Evolutionary conservation across 2,888 invertebrate species (phyloP).

Genomic region (Amphipyra berbera): DNA sequence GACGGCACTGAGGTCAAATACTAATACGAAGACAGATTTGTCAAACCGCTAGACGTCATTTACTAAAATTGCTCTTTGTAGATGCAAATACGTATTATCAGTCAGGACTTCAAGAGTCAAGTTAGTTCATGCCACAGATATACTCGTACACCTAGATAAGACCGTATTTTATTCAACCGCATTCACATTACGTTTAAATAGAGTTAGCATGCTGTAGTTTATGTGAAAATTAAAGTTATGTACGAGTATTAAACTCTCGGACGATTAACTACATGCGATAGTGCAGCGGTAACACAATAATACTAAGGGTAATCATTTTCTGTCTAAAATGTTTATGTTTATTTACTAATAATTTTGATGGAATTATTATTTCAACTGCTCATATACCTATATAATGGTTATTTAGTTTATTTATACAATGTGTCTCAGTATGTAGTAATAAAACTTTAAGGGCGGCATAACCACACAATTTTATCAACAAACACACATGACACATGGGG

Average conservation of each 20-base stretch:
- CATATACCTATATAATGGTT: too few species aligned
- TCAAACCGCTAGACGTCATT: conserved; percentile 58
- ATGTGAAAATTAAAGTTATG: conserved; percentile 42
- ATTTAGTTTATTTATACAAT: too few species aligned
- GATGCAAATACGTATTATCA: conserved; percentile 64
- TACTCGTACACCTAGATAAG: conserved; percentile 4
- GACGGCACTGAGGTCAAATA: conserved; percentile 36
- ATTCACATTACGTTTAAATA: conserved; percentile 31
- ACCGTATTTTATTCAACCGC: conserved; percentile 19
- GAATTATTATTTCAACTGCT: too few species aligned
- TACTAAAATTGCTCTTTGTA: conserved; percentile 61
- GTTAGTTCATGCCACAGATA: conserved; percentile 27
- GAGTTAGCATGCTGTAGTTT: conserved; percentile 31
- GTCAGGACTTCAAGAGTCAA: conserved; percentile 38
- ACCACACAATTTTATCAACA: too few species aligned
- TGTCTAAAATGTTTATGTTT: conserved; percentile 1
- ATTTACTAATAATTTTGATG: background rate
- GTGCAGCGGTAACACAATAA: conserved; percentile 24
- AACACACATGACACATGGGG: too few species aligned
- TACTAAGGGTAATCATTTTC: conserved; percentile 15
- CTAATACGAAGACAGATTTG: conserved; percentile 53
- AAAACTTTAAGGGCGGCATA: too few species aligned
- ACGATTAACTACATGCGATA: conserved; percentile 46
- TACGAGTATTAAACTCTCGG: conserved; percentile 28
- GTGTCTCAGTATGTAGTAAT: too few species aligned